Evolutionary conservation across 2,113 vertebrate genomes (phyloP).

Genomic region (Mustelus asterias): DNA sequence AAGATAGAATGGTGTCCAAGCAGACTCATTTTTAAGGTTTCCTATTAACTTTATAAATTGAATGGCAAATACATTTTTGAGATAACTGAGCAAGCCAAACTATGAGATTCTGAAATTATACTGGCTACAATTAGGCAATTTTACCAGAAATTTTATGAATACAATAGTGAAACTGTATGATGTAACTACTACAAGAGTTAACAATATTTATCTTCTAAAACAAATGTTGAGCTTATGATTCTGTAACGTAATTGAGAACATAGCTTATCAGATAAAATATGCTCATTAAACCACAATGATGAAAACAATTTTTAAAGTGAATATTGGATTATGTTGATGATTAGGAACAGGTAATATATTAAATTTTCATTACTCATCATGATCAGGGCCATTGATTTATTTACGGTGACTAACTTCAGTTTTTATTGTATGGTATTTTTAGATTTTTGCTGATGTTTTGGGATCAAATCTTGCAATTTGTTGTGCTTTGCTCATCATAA

Average conservation of each 20-base stretch:
- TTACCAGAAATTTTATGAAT: background rate
- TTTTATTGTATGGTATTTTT: background rate
- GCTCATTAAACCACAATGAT: background rate
- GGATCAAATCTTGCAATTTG: background rate
- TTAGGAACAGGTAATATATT: background rate
- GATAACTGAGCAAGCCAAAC: background rate
- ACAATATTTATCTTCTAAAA: background rate
- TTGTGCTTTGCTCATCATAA: background rate
- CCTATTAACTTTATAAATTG: background rate
- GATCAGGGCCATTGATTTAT: background rate
- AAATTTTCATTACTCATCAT: background rate
- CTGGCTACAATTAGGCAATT: background rate
- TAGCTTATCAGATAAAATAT: background rate
- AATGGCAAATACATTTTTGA: background rate
- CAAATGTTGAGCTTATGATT: background rate
- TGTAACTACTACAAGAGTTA: background rate
- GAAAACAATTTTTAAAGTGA: background rate
- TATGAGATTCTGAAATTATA: background rate
- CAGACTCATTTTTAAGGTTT: background rate
- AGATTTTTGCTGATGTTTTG: background rate
- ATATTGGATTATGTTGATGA: background rate
- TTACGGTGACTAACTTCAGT: background rate
- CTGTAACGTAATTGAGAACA: background rate
- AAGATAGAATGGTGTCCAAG: background rate
- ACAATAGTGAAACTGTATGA: background rate